These are phyloP conservation scores for Macrobrachium nipponense DNA, from an alignment of 1,140 invertebrate genomes.

Conservation along the genomic window DNA sequence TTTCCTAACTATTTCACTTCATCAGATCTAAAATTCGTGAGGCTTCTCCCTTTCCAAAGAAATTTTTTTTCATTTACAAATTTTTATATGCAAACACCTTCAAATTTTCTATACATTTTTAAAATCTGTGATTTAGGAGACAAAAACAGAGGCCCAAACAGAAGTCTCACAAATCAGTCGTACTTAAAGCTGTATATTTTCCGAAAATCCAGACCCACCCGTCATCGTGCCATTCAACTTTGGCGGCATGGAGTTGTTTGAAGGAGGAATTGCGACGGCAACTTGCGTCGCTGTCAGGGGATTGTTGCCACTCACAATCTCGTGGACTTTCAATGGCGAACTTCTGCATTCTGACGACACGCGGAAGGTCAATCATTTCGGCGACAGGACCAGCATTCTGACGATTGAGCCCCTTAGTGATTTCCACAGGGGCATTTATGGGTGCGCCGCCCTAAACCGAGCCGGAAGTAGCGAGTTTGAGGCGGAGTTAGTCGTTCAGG, in stretches of 20 bases:
- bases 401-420: constrained; percentile 62
- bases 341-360: constrained; percentile 72
- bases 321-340: constrained; percentile 82
- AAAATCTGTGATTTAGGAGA: no score
- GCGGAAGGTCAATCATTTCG: constrained; percentile 62
- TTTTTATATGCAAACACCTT: constrained; percentile 13
- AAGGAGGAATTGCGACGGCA: constrained; percentile 25
- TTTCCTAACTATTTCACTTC: no score
- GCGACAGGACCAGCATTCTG: constrained; percentile 68
- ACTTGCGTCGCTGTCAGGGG: constrained; percentile 64
- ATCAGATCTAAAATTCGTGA: background rate
- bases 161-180: no score
- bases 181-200: background rate
- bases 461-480: constrained; percentile 65
- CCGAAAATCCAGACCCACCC: constrained; percentile 44
- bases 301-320: constrained; percentile 70
- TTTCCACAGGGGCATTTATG: constrained; percentile 65
- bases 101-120: background rate
- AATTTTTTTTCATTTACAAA: background rate
- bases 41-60: background rate
- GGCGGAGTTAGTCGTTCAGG: constrained; percentile 65
- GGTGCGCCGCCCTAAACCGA: constrained; percentile 65
- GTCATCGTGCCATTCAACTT: constrained; percentile 45
- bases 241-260: constrained; percentile 30
- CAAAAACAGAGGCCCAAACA: no score